These are phyloP conservation scores for Protobothrops mucrosquamatus DNA, from an alignment of 2,113 vertebrate genomes.

Conservation along the genomic window DNA sequence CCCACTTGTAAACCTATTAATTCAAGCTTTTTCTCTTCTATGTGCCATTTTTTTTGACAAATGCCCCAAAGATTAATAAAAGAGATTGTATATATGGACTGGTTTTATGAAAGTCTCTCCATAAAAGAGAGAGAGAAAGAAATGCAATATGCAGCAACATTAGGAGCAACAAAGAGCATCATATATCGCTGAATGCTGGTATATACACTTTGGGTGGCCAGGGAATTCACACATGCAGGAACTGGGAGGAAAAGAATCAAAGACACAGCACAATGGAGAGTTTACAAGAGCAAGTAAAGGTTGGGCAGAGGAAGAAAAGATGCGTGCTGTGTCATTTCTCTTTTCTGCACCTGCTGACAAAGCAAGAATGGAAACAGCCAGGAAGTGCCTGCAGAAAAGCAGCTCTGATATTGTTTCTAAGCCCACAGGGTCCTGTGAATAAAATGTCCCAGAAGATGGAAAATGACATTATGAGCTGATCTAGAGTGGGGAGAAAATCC, in stretches of 20 bases:
- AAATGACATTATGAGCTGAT: neutral
- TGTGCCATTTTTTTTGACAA: neutral
- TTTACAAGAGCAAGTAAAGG: neutral
- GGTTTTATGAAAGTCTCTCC: neutral
- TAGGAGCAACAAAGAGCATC: neutral
- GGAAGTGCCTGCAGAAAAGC: neutral
- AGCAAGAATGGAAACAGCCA: neutral
- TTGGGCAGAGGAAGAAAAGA: neutral
- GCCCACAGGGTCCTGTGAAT: no score
- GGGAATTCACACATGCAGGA: neutral
- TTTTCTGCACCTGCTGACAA: neutral
- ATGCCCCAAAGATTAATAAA: slow-evolving; percentile 13
- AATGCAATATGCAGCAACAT: neutral
- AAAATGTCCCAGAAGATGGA: neutral
- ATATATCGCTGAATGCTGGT: neutral
- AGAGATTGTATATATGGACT: neutral
- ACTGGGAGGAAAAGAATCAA: neutral
- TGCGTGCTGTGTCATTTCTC: neutral
- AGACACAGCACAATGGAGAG: neutral
- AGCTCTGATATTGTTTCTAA: neutral
- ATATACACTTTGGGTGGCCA: neutral
- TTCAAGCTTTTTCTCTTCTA: neutral
- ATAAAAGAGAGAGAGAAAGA: neutral
- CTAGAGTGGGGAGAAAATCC: neutral
- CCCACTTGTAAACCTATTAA: neutral